Conservation (phyloP, 2,888 invertebrate genomes). For the Emesis russula region DNA sequence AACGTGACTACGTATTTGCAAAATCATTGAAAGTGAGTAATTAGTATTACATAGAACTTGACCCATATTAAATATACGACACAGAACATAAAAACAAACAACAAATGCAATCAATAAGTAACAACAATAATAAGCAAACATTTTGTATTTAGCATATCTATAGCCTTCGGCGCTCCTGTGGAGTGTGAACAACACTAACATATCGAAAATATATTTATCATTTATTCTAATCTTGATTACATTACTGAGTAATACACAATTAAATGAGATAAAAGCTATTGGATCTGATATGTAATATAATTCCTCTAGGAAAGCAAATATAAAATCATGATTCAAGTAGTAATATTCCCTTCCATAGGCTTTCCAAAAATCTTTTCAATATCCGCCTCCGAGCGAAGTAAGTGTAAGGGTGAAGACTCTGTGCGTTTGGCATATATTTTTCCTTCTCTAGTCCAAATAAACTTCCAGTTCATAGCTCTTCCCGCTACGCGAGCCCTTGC, state of each 20-base stretch:
- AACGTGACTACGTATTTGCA: too few species aligned
- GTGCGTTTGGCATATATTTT: conserved; percentile 29
- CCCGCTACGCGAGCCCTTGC: conserved; percentile 31
- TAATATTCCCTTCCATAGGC: neutral
- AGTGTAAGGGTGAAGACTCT: neutral
- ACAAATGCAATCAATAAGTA: too few species aligned
- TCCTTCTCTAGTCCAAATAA: conserved; percentile 41
- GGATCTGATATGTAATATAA: neutral
- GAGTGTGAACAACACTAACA: neutral
- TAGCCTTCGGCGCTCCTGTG: too few species aligned
- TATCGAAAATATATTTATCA: neutral
- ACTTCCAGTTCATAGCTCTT: conserved; percentile 35
- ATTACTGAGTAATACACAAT: neutral
- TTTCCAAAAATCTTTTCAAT: neutral
- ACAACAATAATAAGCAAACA: too few species aligned
- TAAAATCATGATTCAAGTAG: too few species aligned
- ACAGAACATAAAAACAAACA: too few species aligned
- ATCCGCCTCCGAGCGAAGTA: neutral
- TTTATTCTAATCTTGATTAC: neutral
- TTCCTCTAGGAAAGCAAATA: too few species aligned
- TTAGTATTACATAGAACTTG: too few species aligned
- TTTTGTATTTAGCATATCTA: too few species aligned
- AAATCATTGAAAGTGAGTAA: too few species aligned
- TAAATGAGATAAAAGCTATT: neutral
- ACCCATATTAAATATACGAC: too few species aligned